Conservation (phyloP, 2,113 vertebrate species). For the Sialia sialis region DNA sequence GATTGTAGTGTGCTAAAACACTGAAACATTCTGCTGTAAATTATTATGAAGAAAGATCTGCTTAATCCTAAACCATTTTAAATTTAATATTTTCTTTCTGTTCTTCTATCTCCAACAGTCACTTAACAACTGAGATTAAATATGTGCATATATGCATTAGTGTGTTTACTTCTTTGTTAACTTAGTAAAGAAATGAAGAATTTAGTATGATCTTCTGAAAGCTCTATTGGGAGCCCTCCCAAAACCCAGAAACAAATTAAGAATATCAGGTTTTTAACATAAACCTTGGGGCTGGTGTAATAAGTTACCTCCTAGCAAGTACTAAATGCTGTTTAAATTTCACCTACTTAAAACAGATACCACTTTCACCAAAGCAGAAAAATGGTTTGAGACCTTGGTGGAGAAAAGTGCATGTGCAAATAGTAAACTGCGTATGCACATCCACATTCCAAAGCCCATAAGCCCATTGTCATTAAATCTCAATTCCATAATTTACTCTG, state of each 20-base stretch:
- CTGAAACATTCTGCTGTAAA: neutral
- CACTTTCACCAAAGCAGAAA: neutral
- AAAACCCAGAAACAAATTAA: neutral
- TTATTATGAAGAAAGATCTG: neutral
- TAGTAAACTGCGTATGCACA: neutral
- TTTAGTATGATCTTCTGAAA: neutral
- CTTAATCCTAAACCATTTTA: neutral
- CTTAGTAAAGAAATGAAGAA: neutral
- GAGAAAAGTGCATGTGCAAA: neutral
- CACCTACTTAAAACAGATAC: neutral
- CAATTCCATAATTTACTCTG: neutral
- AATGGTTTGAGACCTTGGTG: neutral
- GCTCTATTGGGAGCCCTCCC: neutral
- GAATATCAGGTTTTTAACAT: neutral
- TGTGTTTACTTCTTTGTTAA: neutral
- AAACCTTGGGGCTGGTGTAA: neutral
- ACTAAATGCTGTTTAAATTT: neutral
- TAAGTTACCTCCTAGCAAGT: neutral
- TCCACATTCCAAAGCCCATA: neutral
- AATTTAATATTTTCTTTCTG: neutral
- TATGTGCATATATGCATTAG: neutral
- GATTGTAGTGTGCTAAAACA: neutral
- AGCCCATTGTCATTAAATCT: neutral
- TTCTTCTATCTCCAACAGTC: neutral
- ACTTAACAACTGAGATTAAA: neutral